Evolutionary conservation across 2,113 vertebrate genomes (phyloP).

Genomic region (Circaetus cinerascens): DNA sequence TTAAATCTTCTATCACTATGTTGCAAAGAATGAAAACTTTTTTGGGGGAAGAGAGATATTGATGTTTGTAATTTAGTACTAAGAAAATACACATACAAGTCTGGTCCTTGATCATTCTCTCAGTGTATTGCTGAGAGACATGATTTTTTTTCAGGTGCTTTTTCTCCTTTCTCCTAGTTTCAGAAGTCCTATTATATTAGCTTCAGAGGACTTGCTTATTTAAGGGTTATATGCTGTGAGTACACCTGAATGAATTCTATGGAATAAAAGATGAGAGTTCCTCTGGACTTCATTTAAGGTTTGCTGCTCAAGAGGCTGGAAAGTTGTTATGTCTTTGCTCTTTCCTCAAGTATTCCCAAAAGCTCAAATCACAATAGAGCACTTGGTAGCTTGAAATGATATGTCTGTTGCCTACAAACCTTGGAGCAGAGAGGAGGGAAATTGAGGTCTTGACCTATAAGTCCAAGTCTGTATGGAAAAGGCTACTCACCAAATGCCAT

Average conservation of each 20-base stretch:
- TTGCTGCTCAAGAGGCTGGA: conserved; percentile 23
- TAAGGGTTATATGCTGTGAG: not conserved
- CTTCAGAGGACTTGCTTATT: not conserved
- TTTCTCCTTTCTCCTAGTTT: not conserved
- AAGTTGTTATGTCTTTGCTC: not conserved
- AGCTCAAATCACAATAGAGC: conserved; percentile 22
- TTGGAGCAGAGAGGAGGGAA: conserved; percentile 49
- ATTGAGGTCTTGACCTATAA: conserved; percentile 63
- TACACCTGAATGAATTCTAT: not conserved
- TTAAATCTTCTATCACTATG: not conserved
- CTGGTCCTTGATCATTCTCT: not conserved
- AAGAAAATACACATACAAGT: not conserved
- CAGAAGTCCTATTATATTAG: not conserved
- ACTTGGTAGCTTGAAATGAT: conserved; percentile 36
- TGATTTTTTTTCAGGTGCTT: not conserved
- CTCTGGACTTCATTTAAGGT: conserved; percentile 51
- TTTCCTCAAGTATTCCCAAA: conserved; percentile 42
- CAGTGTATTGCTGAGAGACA: not conserved
- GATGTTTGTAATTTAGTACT: not conserved
- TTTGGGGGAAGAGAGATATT: not conserved
- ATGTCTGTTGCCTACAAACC: conserved; percentile 34
- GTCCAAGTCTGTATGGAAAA: conserved; percentile 26
- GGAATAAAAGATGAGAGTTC: not conserved
- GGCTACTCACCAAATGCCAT: conserved; percentile 44
- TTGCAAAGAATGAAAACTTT: not conserved